Base-by-base conservation (phyloP, 2,113 vertebrate genomes). In the Oriolus oriolus region DNA sequence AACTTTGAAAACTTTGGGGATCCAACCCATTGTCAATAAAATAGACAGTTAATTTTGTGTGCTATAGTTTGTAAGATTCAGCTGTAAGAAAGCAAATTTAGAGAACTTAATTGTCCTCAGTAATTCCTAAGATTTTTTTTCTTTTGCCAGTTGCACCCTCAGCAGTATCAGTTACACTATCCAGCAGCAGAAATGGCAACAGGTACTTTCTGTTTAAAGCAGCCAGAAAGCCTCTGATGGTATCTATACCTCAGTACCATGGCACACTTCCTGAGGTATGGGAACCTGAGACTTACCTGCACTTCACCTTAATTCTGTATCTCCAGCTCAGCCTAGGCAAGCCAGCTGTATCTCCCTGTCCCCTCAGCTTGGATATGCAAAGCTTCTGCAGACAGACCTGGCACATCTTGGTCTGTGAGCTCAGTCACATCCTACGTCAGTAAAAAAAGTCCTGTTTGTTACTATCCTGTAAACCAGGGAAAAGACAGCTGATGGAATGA, bases 181-280 rank as follows among this genome's bases (percentile, higher is more conserved):
- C 27, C 44, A 88, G 37, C 31, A 84, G 45, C 35, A 65, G 19
- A 53, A 61, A 42, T 23, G n/a, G 63, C 64, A 74, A 30, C 17
- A 77, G 10, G 11, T 23, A 50, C 22, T 24, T 9, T 19, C 33
- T 53, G 44, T 44, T 60, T 61, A 44, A 65, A 84, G 59, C 45
- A 56, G 16, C 11, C 16, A 33, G 26, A 45, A 47, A 69, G 75
- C 22, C 59, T 52, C 64, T 81, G 41, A 37, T 53, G 45, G 31
- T 70, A 26, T 56, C 89, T 54, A 1, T 61, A 26, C 11, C 60
- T 69, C 39, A 2, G 41, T 8, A 31, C 28, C n/a, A 27, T 5
- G 26, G 31, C 37, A 57, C 1, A 0, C 3, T 9, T 66, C 57
- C n/a, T 0, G 0, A 21, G 24, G 8, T 26, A 17, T 6, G 42